These are phyloP conservation scores for Bergia puertoricense DNA, from an alignment of 92 coral and sea anemone genomes.

Conservation along the genomic window DNA sequence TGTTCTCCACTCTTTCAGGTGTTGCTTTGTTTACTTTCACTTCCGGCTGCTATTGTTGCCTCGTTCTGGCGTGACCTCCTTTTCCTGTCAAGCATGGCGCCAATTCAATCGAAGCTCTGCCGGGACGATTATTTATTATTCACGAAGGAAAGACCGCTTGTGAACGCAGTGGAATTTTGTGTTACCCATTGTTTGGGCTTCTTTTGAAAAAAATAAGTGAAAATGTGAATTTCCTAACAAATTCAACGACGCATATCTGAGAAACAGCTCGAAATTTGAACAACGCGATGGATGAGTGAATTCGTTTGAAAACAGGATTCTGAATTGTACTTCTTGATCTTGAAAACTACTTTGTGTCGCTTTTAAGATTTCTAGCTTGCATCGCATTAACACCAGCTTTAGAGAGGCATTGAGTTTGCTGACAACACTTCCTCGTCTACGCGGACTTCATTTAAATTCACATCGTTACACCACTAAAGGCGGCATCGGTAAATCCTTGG, in stretches of 20 bases:
- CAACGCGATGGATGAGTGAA: slow-evolving; percentile 39
- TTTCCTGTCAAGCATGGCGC: slow-evolving; percentile 49
- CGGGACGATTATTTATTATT: slow-evolving; percentile 44
- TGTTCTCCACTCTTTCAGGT: not conserved
- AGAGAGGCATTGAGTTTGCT: not conserved
- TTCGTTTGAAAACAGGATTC: slow-evolving; percentile 33
- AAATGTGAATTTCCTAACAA: slow-evolving; percentile 12
- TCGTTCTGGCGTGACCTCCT: slow-evolving; percentile 34
- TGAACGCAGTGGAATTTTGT: slow-evolving; percentile 39
- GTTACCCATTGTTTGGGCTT: slow-evolving; percentile 37
- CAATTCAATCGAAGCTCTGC: slow-evolving; percentile 45
- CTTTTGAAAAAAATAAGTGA: slow-evolving; percentile 16
- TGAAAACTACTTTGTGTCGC: slow-evolving; percentile 14
- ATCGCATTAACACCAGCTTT: slow-evolving; percentile 20
- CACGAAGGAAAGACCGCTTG: slow-evolving; percentile 46
- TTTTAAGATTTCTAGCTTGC: slow-evolving; percentile 33
- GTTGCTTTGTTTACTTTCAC: slow-evolving; percentile 33
- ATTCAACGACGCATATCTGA: not conserved
- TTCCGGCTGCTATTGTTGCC: slow-evolving; percentile 41
- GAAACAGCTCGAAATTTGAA: slow-evolving; percentile 5
- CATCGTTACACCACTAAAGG: not conserved
- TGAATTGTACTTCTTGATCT: not conserved
- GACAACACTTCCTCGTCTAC: slow-evolving; percentile 1
- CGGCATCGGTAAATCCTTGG: slow-evolving; percentile 4
- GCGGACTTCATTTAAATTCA: slow-evolving; percentile 22